Evolutionary conservation across 1,140 invertebrate species (phyloP).

Genomic region (Liolophura sinensis): DNA sequence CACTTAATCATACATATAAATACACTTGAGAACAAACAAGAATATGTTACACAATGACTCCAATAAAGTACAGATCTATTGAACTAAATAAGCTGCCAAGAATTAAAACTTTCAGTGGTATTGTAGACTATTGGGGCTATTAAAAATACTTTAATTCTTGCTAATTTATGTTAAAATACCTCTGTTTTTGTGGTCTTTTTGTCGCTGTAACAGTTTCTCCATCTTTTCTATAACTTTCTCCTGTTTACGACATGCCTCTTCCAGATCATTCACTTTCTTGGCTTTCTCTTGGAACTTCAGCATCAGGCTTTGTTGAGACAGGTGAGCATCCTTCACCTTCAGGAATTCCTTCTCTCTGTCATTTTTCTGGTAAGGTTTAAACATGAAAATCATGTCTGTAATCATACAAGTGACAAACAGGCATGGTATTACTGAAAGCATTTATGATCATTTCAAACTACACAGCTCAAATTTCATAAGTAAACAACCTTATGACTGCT

Average conservation of each 20-base stretch:
- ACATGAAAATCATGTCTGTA: neutral
- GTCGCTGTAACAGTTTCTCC: conserved; percentile 44
- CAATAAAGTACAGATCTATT: no score
- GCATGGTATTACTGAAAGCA: neutral
- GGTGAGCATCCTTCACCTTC: conserved; percentile 36
- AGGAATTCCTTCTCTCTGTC: conserved; percentile 46
- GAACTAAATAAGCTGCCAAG: no score
- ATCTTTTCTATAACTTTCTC: conserved; percentile 54
- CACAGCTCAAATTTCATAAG: no score
- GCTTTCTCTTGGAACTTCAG: conserved; percentile 47
- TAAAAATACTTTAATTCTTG: no score
- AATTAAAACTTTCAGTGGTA: no score
- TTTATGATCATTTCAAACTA: neutral
- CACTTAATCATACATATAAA: no score
- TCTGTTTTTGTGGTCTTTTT: conserved; percentile 17
- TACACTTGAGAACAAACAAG: no score
- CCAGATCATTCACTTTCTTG: conserved; percentile 42
- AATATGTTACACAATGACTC: no score
- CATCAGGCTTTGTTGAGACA: conserved; percentile 39
- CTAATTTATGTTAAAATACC: no score
- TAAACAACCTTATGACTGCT: no score
- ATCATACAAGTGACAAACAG: neutral
- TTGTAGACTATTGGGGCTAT: no score
- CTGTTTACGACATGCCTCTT: conserved; percentile 51
- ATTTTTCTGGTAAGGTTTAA: conserved; percentile 45